Evolutionary conservation across 1,140 invertebrate species (phyloP), one percentile per base, ranked within the genome.

Genomic region (Drosophila setifemur): DNA sequence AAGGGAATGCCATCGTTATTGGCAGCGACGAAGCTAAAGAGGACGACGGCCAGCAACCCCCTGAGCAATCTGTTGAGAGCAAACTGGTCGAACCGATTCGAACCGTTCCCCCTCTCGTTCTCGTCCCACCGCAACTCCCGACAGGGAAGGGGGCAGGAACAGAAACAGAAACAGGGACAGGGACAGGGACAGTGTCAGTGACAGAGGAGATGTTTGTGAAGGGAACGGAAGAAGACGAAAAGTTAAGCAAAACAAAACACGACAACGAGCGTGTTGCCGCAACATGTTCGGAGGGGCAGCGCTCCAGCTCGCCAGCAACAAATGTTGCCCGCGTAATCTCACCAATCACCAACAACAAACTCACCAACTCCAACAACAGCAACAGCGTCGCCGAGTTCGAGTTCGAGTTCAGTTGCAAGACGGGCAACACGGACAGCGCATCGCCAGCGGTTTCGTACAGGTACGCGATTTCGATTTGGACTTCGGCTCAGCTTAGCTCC

Each of bases 401-500:
- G 39, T 44, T 77, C 54, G 52, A 57, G 40, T 47, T 86, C 73
- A 88, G 83, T 88, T 79, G 88, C 86, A 88, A 79, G 61, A 88
- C 88, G 83, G 76, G 74, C 76, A 74, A 86, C 77, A 81, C 88
- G 85, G 79, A 89, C 67, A 73, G 71, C 76, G 70, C 71, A 86
- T 67, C 83, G 82, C 35, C 53, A 35, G 28, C 52, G 57, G 53
- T 35, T 26, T 37, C 44, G 72, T 73, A 89, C 77, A 89, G 88
- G 88, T 89, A 89, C 75, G 83, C 85, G 72, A 55, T 19, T 47
- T 39, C 12, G n/a, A n/a, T n/a, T n/a, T 37, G 12, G 33, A 12
- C 12, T 16, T 7, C 33, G 16, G 33, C 12, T 37, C 33, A 3
- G 2, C 3, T 14, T 11, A 3, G 31, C 14, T 1, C 4, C 31